A percentile compares a stretch with the other conserved stretches of the same genome.
phyloP scores from a whole-genome alignment of 2,888 invertebrate genomes.

The Melinaea marsaeus region DNA sequence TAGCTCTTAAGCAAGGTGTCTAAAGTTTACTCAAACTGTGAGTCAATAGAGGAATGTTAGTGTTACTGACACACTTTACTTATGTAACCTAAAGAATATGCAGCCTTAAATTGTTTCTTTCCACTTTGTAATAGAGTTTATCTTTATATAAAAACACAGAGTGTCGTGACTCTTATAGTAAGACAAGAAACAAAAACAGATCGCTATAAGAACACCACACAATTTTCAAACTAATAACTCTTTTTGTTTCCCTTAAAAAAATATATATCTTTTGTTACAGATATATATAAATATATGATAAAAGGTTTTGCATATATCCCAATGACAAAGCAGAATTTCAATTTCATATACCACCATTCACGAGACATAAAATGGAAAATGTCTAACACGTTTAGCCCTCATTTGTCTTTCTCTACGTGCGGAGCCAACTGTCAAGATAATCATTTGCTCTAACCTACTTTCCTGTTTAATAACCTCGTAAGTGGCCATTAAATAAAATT shows the following conservation, averaged over 20 bases:
- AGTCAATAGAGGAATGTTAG: constrained; percentile 52
- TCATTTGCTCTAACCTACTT: constrained; percentile 46
- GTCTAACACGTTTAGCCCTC: constrained; percentile 29
- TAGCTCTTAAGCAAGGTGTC: constrained; percentile 39
- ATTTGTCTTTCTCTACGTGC: constrained; percentile 37
- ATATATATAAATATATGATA: too few species aligned
- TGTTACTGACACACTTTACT: constrained; percentile 21
- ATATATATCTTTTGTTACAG: too few species aligned
- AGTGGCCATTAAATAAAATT: constrained; percentile 5
- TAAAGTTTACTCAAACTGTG: constrained; percentile 47
- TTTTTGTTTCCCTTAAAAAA: too few species aligned
- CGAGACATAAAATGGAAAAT: constrained; percentile 18
- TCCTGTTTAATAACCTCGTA: constrained; percentile 38
- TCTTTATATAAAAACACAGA: neutral
- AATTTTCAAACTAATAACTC: too few species aligned
- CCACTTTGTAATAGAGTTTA: neutral
- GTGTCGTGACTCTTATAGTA: neutral
- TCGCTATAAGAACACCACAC: neutral
- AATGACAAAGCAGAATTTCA: constrained; percentile 19
- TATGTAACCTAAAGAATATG: neutral
- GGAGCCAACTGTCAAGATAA: constrained; percentile 50
- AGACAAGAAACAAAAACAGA: neutral
- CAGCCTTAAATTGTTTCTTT: neutral
- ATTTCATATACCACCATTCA: constrained; percentile 30
- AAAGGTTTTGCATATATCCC: too few species aligned